A percentile compares a stretch with the other conserved stretches of the same genome.
Conservation (phyloP, 2,888 invertebrate genomes). For the Meiosimyza decipiens region DNA sequence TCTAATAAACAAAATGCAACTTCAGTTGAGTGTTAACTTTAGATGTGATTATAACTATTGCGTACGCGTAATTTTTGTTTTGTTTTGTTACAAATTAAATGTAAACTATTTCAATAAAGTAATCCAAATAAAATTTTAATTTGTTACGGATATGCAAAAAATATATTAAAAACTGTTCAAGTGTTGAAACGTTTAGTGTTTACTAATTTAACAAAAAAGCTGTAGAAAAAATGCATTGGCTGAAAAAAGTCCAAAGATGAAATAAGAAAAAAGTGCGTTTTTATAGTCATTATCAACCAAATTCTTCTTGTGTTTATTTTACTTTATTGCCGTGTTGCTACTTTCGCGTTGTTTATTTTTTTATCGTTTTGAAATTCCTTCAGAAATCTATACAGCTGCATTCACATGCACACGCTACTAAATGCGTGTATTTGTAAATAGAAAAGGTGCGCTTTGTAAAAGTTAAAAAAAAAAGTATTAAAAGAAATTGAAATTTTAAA, state of each 20-base stretch:
- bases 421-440: neutral
- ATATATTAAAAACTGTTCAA: neutral
- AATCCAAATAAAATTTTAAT: neutral
- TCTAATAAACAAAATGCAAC: slow-evolving; percentile 23
- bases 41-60: slow-evolving; percentile 41
- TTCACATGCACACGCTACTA: neutral
- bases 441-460: slow-evolving; percentile 1
- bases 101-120: neutral
- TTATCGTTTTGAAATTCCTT: slow-evolving; percentile 21
- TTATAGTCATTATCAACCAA: slow-evolving; percentile 24
- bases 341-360: neutral
- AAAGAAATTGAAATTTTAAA: neutral
- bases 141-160: neutral
- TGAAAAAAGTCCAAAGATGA: neutral
- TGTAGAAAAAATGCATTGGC: neutral
- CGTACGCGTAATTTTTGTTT: neutral
- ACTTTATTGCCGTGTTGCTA: neutral
- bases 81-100: neutral
- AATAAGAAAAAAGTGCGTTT: slow-evolving; percentile 7
- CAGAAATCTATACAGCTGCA: neutral
- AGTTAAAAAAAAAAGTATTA: neutral
- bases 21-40: slow-evolving; percentile 49
- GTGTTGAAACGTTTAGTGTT: neutral
- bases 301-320: slow-evolving; percentile 32
- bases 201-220: neutral